These are phyloP conservation scores for Hippocampus guttulatus DNA, from an alignment of 2,113 vertebrate genomes.

Conservation along the genomic window DNA sequence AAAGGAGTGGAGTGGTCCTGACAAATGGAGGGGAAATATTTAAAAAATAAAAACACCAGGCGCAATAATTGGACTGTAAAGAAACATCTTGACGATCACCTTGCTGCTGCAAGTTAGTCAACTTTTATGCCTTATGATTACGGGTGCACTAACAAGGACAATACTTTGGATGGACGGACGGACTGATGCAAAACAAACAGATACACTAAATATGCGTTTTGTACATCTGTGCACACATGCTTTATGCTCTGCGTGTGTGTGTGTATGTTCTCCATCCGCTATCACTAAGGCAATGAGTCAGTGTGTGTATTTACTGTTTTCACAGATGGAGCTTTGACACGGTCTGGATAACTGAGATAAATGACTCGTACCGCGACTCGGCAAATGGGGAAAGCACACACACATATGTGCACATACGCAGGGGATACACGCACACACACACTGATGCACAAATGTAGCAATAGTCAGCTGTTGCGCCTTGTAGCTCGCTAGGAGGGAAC, in stretches of 20 bases:
- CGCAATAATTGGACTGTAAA: neutral
- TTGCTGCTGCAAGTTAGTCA: neutral
- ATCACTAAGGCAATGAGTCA: slow-evolving; percentile 54
- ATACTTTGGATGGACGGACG: neutral
- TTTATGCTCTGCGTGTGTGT: slow-evolving; percentile 2
- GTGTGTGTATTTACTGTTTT: slow-evolving; percentile 68
- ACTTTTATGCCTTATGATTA: no score
- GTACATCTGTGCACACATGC: no score
- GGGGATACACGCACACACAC: slow-evolving; percentile 6
- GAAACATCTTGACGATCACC: neutral
- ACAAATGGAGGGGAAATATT: slow-evolving; percentile 23
- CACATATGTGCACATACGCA: neutral
- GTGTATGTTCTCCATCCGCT: slow-evolving; percentile 29
- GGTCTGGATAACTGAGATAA: slow-evolving; percentile 71
- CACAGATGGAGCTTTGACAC: slow-evolving; percentile 69
- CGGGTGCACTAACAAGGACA: no score
- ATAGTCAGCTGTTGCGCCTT: slow-evolving; percentile 9
- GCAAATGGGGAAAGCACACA: slow-evolving; percentile 59
- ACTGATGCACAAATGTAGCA: slow-evolving; percentile 9
- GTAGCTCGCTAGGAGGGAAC: neutral
- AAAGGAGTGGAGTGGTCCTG: slow-evolving; percentile 35
- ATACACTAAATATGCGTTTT: no score
- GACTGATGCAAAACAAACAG: no score
- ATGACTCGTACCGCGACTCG: slow-evolving; percentile 49
- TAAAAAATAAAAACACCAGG: neutral